phyloP scores from a whole-genome alignment of 2,888 invertebrate species.

The Spatulosminthurus flaviceps region DNA sequence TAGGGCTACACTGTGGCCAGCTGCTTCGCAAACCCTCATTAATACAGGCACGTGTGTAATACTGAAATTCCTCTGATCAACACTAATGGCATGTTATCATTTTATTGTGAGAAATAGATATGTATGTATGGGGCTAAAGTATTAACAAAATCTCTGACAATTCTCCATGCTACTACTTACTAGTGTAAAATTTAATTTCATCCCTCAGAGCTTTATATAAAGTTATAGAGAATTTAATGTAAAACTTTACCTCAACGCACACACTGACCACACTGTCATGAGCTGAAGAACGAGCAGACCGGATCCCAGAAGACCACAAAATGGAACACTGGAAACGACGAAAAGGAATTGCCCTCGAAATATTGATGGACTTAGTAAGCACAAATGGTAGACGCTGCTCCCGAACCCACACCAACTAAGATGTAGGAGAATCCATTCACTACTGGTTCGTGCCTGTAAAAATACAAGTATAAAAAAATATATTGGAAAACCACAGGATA shows the following conservation, averaged over 20 bases:
- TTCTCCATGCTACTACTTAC: background rate
- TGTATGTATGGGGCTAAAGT: background rate
- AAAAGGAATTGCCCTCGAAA: conserved; percentile 49
- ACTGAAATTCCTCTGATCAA: background rate
- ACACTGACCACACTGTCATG: conserved; percentile 61
- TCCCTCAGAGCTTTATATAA: too few relatives aligned
- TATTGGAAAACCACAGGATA: too few relatives aligned
- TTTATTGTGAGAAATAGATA: background rate
- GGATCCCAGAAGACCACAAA: conserved; percentile 60
- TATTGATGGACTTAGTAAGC: conserved; percentile 62
- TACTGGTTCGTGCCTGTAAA: conserved; percentile 61
- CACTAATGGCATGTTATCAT: background rate
- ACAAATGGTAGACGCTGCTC: conserved; percentile 59
- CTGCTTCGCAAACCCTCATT: background rate
- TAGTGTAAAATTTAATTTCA: background rate
- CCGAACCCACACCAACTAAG: conserved; percentile 62
- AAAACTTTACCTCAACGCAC: conserved; percentile 62
- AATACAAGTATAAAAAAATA: background rate
- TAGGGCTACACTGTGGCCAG: too few relatives aligned
- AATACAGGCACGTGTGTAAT: background rate
- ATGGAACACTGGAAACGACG: conserved; percentile 52
- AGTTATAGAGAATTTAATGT: background rate
- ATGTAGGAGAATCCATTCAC: conserved; percentile 63
- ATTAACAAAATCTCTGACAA: too few relatives aligned
- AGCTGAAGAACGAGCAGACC: conserved; percentile 58